Conservation (phyloP, 2,888 invertebrate species). For the Pycnomerus fuliginosus region DNA sequence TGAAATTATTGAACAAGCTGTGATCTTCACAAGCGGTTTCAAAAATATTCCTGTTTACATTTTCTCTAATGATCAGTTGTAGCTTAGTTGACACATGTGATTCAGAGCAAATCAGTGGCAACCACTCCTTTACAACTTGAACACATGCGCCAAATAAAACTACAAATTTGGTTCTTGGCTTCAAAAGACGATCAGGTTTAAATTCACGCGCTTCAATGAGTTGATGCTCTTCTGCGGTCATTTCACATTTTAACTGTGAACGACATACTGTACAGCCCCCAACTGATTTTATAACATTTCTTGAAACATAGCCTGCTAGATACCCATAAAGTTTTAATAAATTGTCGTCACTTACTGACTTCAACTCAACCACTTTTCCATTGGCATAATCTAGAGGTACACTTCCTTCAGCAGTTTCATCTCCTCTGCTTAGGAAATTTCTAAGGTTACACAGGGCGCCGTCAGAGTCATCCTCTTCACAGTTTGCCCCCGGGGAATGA, state of each 20-base stretch:
- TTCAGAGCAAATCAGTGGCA: neutral
- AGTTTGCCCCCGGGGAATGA: constrained; percentile 14
- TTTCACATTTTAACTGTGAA: neutral
- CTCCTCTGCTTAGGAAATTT: neutral
- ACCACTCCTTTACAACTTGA: neutral
- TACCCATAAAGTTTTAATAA: neutral
- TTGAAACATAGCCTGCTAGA: neutral
- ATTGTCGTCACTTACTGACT: neutral
- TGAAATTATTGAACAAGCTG: neutral
- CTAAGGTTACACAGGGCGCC: neutral
- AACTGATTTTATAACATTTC: neutral
- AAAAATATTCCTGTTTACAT: neutral
- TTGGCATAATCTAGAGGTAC: neutral
- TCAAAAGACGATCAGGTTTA: neutral
- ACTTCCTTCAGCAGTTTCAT: neutral
- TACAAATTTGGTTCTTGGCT: neutral
- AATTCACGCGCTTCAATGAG: neutral
- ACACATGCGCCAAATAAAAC: neutral
- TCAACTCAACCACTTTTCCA: neutral
- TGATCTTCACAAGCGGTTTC: neutral
- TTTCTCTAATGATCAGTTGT: neutral
- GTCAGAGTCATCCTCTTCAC: constrained; percentile 4
- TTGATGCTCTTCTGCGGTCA: neutral
- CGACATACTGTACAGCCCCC: neutral
- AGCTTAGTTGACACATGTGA: neutral